Conservation (phyloP, 2,797 vertebrate genomes). For the Holocentrus rufus region DNA sequence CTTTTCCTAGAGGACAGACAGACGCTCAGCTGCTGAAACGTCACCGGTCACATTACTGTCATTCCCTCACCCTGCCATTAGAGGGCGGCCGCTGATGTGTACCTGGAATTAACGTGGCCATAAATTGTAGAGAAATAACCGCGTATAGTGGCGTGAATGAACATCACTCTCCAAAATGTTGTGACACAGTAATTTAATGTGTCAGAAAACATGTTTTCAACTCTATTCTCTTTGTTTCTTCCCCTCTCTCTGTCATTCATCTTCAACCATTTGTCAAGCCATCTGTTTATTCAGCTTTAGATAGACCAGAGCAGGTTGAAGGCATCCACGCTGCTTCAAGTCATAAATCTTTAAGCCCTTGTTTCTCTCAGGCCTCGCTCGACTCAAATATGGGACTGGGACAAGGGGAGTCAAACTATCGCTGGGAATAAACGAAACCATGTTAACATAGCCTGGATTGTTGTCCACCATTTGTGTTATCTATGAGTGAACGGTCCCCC, state of each 20-base stretch:
- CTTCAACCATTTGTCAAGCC: not conserved
- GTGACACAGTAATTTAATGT: no score
- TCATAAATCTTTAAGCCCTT: not conserved
- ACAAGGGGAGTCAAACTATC: not conserved
- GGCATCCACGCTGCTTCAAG: not conserved
- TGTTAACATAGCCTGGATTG: constrained; percentile 28
- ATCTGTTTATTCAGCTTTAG: constrained; percentile 1
- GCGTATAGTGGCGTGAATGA: no score
- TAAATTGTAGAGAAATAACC: no score
- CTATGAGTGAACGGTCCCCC: constrained; percentile 34
- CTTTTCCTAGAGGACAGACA: constrained; percentile 82
- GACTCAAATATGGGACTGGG: not conserved
- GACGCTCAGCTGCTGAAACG: constrained; percentile 75
- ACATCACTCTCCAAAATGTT: no score
- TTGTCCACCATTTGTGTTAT: constrained; percentile 41
- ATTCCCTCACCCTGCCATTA: constrained; percentile 58
- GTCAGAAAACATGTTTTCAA: not conserved
- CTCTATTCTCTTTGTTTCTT: constrained; percentile 6
- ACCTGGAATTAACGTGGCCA: no score
- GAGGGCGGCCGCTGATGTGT: constrained; percentile 57
- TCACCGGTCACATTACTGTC: constrained; percentile 69
- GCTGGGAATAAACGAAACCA: not conserved
- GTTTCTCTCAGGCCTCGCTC: not conserved
- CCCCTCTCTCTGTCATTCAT: not conserved
- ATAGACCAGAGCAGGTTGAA: constrained; percentile 1